Evolutionary conservation across 2,888 invertebrate species (phyloP).

Genomic region (Drosophila rubida): DNA sequence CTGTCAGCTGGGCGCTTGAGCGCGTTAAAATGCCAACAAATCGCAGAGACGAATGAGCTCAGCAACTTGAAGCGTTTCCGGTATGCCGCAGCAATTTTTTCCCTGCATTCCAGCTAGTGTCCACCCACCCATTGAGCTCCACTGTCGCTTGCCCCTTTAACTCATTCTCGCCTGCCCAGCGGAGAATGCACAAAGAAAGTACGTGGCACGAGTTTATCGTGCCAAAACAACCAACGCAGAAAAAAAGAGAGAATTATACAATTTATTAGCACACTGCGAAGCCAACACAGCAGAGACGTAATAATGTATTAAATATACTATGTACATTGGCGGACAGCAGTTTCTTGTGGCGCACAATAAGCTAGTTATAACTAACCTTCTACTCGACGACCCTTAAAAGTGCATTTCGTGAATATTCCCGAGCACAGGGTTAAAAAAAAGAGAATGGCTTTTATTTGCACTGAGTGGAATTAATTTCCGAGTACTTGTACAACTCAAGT

Average conservation of each 20-base stretch:
- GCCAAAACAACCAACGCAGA: slow-evolving; percentile 44
- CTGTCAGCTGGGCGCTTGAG: slow-evolving; percentile 28
- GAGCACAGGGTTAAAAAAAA: neutral
- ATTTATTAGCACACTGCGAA: slow-evolving; percentile 60
- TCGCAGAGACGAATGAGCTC: slow-evolving; percentile 80
- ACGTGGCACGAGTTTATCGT: slow-evolving; percentile 60
- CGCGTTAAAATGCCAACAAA: slow-evolving; percentile 79
- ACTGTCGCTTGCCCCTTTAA: neutral
- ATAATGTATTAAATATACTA: slow-evolving; percentile 65
- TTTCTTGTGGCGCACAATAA: slow-evolving; percentile 2
- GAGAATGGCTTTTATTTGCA: slow-evolving; percentile 1
- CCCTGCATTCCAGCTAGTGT: slow-evolving; percentile 41
- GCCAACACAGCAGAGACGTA: slow-evolving; percentile 32
- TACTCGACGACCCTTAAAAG: neutral
- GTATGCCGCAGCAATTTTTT: slow-evolving; percentile 78
- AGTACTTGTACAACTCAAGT: slow-evolving; percentile 24
- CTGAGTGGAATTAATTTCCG: slow-evolving; percentile 35
- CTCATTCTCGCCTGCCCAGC: slow-evolving; percentile 6
- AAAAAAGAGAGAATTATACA: slow-evolving; percentile 54
- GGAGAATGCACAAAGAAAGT: slow-evolving; percentile 54
- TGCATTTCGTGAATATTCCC: neutral
- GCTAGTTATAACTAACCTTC: neutral
- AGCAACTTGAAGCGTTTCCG: slow-evolving; percentile 79
- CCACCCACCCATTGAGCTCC: slow-evolving; percentile 10
- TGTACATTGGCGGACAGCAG: slow-evolving; percentile 46